Evolutionary conservation across 2,888 invertebrate species (phyloP).

Genomic region (Lycophotia porphyrea): DNA sequence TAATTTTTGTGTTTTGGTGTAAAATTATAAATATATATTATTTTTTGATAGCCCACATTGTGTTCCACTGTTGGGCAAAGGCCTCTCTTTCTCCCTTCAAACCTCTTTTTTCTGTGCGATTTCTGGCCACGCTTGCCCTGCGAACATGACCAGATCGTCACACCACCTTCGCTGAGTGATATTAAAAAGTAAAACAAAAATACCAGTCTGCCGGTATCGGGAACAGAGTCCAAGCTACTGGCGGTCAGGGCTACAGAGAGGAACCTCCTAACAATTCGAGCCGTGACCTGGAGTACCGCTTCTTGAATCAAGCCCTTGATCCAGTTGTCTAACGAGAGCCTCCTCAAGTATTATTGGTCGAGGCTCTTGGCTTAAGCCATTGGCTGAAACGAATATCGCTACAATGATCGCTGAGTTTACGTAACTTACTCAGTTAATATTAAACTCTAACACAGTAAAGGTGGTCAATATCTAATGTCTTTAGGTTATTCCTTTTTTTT

Average conservation of each 20-base stretch:
- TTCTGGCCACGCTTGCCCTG: too few species aligned
- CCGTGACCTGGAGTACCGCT: not conserved
- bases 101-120: too few species aligned
- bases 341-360: not conserved
- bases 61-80: too few species aligned
- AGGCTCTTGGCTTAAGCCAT: not conserved
- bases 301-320: not conserved
- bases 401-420: not conserved
- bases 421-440: not conserved
- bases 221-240: not conserved
- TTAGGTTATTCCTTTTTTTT: not conserved
- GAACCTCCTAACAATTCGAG: not conserved
- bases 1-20: not conserved
- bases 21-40: too few species aligned
- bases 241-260: not conserved
- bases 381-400: not conserved
- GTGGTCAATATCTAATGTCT: not conserved
- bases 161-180: too few species aligned
- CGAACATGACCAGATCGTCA: too few species aligned
- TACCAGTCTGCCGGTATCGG: not conserved
- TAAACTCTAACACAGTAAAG: not conserved
- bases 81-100: too few species aligned
- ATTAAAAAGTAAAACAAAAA: not conserved
- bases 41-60: too few species aligned
- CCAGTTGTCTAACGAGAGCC: not conserved